Evolutionary conservation across 2,113 vertebrate species (phyloP).

Genomic region (Hiodon alosoides): DNA sequence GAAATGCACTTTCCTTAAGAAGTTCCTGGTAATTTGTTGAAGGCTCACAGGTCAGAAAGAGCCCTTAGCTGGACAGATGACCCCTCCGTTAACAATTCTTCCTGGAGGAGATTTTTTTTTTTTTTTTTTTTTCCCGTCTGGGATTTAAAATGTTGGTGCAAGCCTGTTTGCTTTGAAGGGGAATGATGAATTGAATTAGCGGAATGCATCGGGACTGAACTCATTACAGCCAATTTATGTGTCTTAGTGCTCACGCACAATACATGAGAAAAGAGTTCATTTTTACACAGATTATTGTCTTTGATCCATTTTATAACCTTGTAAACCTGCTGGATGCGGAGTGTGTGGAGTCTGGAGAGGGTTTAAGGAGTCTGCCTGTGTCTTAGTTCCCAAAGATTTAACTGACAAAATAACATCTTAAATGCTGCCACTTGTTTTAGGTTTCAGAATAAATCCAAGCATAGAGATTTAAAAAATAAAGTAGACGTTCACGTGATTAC

Average conservation of each 20-base stretch:
- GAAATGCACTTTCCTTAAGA: no score
- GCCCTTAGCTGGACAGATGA: slow-evolving; percentile 8
- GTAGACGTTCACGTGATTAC: no score
- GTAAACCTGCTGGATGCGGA: slow-evolving; percentile 9
- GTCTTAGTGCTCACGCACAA: slow-evolving; percentile 14
- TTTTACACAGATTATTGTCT: slow-evolving; percentile 21
- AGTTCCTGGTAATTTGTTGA: not conserved
- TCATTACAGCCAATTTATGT: slow-evolving; percentile 29
- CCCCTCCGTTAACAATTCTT: slow-evolving; percentile 7
- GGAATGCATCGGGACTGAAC: slow-evolving; percentile 18
- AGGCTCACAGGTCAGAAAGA: not conserved
- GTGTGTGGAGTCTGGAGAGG: not conserved
- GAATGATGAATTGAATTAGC: slow-evolving; percentile 20
- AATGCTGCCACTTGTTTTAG: no score
- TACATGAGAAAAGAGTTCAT: slow-evolving; percentile 15
- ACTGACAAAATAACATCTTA: slow-evolving; percentile 7
- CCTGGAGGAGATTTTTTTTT: not conserved
- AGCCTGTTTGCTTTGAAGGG: slow-evolving; percentile 22
- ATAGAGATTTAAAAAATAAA: no score
- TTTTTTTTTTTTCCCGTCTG: not conserved
- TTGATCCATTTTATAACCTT: slow-evolving; percentile 19
- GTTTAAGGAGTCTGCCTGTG: not conserved
- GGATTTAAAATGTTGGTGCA: slow-evolving; percentile 13
- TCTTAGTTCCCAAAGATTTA: not conserved
- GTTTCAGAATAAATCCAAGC: no score